Percentiles rank a stretch among this genome's conserved stretches.
phyloP scores from a whole-genome alignment of 2,888 invertebrate species.

The Watsonalla cultraria region DNA sequence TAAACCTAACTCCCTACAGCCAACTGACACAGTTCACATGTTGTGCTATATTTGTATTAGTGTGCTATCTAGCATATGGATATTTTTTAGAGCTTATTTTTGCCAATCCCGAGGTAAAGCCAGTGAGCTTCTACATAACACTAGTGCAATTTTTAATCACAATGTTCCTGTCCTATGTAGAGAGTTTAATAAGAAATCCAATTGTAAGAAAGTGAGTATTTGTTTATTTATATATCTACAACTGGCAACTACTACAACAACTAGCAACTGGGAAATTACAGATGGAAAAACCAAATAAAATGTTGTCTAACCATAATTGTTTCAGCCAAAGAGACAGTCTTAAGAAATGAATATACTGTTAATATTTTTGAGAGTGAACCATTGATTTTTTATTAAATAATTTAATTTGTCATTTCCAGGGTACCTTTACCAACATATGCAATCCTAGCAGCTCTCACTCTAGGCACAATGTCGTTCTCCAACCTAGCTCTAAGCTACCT shows the following conservation, averaged over 20 bases:
- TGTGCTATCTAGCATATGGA: constrained; percentile 94
- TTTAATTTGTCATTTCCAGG: constrained; percentile 67
- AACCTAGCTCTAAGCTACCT: constrained; percentile 96
- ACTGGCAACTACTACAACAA: not conserved
- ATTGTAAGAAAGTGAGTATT: constrained; percentile 76
- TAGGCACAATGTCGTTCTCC: constrained; percentile 97
- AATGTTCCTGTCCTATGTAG: constrained; percentile 87
- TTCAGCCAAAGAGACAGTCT: no score
- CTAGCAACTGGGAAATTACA: no score
- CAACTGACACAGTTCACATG: constrained; percentile 85
- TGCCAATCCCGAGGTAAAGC: constrained; percentile 91
- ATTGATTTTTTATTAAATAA: no score
- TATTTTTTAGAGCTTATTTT: constrained; percentile 96
- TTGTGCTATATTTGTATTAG: constrained; percentile 89
- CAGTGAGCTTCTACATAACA: constrained; percentile 95
- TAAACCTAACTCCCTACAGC: constrained; percentile 83
- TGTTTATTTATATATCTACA: constrained; percentile 1
- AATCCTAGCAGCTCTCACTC: constrained; percentile 89
- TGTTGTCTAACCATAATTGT: no score
- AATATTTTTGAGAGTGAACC: no score
- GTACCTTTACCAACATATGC: constrained; percentile 91
- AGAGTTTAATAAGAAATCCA: constrained; percentile 81
- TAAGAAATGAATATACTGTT: no score
- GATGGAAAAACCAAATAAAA: no score
- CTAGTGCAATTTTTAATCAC: constrained; percentile 94